A percentile compares a stretch with the other conserved stretches of the same genome.
Conservation (phyloP, 2,113 vertebrate species). For the Saccopteryx leptura region DNA sequence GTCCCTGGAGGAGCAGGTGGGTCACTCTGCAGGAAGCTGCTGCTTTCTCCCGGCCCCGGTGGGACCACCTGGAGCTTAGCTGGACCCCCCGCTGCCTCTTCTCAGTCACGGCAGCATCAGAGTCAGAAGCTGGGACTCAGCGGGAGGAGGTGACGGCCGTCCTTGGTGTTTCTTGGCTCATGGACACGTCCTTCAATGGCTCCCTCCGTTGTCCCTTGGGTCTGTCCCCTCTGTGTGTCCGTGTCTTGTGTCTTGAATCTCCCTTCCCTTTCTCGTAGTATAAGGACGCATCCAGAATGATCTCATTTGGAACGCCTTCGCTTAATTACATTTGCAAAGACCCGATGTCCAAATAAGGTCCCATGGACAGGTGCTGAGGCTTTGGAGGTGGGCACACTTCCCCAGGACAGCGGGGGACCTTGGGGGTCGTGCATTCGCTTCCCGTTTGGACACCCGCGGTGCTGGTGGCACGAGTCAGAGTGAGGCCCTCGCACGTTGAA, state of each 20-base stretch:
- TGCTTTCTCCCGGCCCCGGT: fast-evolving
- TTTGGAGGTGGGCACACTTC: fast-evolving
- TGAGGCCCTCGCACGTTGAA: fast-evolving
- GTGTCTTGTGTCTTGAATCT: fast-evolving
- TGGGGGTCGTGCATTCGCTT: fast-evolving
- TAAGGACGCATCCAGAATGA: background rate
- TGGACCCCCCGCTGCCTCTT: fast-evolving
- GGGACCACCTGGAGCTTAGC: background rate
- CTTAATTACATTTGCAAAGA: background rate
- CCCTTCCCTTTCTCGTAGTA: background rate
- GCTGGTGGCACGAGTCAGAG: fast-evolving
- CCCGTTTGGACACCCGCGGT: fast-evolving
- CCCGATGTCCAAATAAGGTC: background rate
- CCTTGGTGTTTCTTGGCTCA: no score
- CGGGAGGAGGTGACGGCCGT: fast-evolving
- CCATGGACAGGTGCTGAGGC: fast-evolving
- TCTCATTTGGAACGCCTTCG: background rate
- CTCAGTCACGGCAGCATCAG: fast-evolving
- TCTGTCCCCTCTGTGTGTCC: fast-evolving
- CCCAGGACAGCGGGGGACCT: fast-evolving
- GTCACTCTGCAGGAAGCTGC: background rate
- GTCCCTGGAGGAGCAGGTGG: fast-evolving
- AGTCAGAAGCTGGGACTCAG: background rate
- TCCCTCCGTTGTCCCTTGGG: fast-evolving
- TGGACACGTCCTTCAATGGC: fast-evolving